Evolutionary conservation across 2,797 vertebrate genomes (phyloP), one percentile per base, ranked within the genome.

Genomic region (Molossus molossus): DNA sequence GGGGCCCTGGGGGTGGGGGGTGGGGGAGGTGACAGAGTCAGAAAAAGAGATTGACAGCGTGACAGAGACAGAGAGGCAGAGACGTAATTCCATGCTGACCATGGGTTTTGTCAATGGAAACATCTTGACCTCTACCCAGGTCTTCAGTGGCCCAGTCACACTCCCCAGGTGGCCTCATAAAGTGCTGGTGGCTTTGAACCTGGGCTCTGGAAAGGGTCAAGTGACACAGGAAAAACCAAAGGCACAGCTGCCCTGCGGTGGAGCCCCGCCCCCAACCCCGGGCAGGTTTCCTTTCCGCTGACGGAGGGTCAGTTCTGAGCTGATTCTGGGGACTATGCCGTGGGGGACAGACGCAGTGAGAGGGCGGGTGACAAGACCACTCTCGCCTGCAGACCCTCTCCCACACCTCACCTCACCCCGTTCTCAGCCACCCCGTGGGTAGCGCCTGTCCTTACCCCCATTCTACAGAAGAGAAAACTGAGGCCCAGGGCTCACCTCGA

Each of bases 371-470:
- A 57, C 73, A 33, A 21, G 53, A 9, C 3, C 3, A 6, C 40
- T 1, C 55, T 0, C 1, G 13, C 48, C 27, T 37, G 40, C 55
- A 37, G 81, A 62, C 48, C 23, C 27, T 27, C 58, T 3, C 45
- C 23, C 18, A 1, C 12, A 17, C 9, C 0, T 18, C 37, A 1
- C 25, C 60, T 40, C 10, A 0, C 13, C 13, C 55, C 5, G 0
- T 21, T 40, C 53, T 65, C 55, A 9, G 8, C 2, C 2, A 6
- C 25, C 20, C 69, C 0, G 0, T 5, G 6, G 2, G 15, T 6
- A 14, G 9, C 7, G 21, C 33, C 57, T 17, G 7, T 50, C 64
- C 33, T 75, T 5, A 5, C 6, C 15, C 53, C 33, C 58, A 53
- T 27, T 83, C 55, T 14, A 37, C 17, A 77, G 75, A 23, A 20